These are phyloP conservation scores for Mormyrops attenuatus DNA, from an alignment of 2,797 vertebrate genomes.

Conservation along the genomic window DNA sequence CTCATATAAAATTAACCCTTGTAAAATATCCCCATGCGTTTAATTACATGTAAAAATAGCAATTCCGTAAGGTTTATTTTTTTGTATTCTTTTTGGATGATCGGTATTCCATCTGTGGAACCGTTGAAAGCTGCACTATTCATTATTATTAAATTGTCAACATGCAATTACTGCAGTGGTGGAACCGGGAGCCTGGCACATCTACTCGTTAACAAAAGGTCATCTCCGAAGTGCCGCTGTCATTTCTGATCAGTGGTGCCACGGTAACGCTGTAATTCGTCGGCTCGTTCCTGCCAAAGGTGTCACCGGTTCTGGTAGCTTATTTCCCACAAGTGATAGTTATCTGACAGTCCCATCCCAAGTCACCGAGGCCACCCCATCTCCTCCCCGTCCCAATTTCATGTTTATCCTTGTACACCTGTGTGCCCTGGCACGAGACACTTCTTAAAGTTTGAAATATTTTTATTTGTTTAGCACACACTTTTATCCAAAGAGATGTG, in stretches of 20 bases:
- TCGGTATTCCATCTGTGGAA: background rate
- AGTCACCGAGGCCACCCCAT: background rate
- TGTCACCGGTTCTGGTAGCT: background rate
- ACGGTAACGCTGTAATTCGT: background rate
- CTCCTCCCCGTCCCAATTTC: background rate
- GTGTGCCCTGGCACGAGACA: background rate
- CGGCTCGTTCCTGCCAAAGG: background rate
- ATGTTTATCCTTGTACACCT: background rate
- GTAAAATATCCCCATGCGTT: background rate
- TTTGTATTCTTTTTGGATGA: background rate
- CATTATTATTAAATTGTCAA: conserved; percentile 15
- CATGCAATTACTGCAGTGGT: background rate
- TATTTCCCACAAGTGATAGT: background rate
- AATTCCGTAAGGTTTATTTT: background rate
- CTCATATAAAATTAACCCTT: conserved; percentile 15
- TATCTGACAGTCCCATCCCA: background rate
- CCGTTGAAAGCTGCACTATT: background rate
- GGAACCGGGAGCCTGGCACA: background rate
- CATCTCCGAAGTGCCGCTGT: background rate
- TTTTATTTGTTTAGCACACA: background rate
- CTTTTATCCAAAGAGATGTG: background rate
- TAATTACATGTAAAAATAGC: conserved; percentile 5
- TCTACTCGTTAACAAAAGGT: conserved; percentile 1
- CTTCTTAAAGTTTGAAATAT: background rate
- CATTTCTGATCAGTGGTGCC: background rate